Evolutionary conservation across 2,113 vertebrate species (phyloP).

Genomic region (Rhinolophus ferrumequinum): DNA sequence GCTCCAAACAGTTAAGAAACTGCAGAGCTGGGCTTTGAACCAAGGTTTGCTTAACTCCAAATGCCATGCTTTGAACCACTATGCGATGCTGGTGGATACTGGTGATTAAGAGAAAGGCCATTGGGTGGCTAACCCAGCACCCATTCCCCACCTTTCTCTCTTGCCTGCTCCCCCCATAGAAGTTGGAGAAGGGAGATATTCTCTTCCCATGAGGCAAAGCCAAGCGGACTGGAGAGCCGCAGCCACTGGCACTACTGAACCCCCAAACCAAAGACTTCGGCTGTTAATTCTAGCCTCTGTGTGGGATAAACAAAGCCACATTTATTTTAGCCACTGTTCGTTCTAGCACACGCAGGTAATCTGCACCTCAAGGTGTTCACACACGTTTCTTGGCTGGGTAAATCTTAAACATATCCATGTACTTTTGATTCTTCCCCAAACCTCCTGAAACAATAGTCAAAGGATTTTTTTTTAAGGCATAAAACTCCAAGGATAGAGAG

Average conservation of each 20-base stretch:
- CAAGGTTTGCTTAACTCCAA: not conserved
- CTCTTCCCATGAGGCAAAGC: not conserved
- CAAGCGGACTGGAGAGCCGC: not conserved
- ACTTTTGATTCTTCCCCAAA: not conserved
- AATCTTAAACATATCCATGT: not conserved
- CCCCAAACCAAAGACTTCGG: not conserved
- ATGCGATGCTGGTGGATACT: rapidly evolving
- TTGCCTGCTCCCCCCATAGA: not conserved
- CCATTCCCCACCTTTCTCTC: not conserved
- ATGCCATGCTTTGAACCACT: not conserved
- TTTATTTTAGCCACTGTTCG: not conserved
- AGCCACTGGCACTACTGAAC: not conserved
- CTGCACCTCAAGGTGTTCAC: not conserved
- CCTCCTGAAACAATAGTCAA: not conserved
- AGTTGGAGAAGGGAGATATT: not conserved
- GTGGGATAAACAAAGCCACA: not conserved
- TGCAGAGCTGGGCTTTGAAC: not conserved
- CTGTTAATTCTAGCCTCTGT: not conserved
- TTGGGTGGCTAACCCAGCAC: not conserved
- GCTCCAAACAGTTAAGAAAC: not conserved
- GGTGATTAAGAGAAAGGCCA: rapidly evolving
- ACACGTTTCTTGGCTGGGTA: not conserved
- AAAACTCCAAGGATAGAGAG: not conserved
- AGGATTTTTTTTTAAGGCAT: not conserved
- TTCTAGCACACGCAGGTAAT: not conserved